Evolutionary conservation across 2,113 vertebrate genomes (phyloP).

Genomic region (Cettia cetti): DNA sequence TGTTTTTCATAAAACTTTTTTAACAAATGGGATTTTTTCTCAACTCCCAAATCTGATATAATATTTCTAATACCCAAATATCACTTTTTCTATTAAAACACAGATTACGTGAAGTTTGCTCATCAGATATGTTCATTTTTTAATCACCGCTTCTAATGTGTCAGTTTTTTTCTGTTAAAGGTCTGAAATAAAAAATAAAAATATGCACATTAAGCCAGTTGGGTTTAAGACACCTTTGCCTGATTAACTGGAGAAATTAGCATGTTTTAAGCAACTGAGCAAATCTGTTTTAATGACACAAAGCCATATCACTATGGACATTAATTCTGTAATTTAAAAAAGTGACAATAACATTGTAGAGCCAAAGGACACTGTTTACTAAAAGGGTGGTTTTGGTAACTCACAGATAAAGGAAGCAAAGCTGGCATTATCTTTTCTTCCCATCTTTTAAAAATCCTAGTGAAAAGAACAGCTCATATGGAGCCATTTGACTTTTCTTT

Average conservation of each 20-base stretch:
- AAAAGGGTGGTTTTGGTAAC: not conserved
- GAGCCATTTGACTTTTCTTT: slow-evolving; percentile 38
- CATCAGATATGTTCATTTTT: not conserved
- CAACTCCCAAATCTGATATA: not conserved
- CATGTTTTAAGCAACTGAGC: not conserved
- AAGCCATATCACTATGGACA: not conserved
- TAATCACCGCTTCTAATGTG: not conserved
- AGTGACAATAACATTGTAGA: not conserved
- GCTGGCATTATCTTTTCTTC: not conserved
- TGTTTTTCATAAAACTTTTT: not conserved
- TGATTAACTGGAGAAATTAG: not conserved
- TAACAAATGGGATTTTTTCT: not conserved
- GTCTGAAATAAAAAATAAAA: not conserved
- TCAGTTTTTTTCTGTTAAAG: not conserved
- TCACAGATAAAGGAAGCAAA: not conserved
- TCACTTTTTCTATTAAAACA: not conserved
- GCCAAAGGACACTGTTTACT: not conserved
- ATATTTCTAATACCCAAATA: not conserved
- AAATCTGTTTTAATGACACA: not conserved
- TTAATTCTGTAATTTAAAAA: not conserved
- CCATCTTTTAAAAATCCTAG: not conserved
- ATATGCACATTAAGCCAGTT: not conserved
- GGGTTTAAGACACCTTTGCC: not conserved
- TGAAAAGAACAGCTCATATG: slow-evolving; percentile 31
- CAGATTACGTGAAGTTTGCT: not conserved